Evolutionary conservation across 2,888 invertebrate species (phyloP), one percentile per base, ranked within the genome.

Genomic region (Cheilosia scutellata): DNA sequence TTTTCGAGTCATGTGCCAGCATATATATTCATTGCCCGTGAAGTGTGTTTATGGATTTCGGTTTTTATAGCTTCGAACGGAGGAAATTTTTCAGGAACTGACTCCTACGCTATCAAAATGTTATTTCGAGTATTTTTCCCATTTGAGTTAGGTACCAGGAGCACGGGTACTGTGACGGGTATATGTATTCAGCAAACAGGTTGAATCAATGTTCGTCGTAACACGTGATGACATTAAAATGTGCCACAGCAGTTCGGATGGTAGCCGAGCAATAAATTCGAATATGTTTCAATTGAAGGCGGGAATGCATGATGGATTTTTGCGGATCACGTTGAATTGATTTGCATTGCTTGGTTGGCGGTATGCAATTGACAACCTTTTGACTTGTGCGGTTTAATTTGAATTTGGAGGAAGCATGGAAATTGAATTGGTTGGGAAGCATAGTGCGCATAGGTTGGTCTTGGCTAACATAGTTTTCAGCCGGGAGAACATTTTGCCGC

Each of bases 41-140:
- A 68, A 74, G 68, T 83, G 66, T 83, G 74, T 83, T 83, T 79
- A 78, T 83, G 63, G 78, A 78, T 83, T 83, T 70, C 68, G 63
- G 37, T 65, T 78, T 83, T 83, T 75, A 83, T 78, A 20, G 78
- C 63, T 66, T 13, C 44, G 25, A 40, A 66, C 47, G 68, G 60
- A 57, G 65, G 49, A 42, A n/a, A 66, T 77, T 70, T 72, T 62
- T 62, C 58, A 72, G 55, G 31, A 53, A 51, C 33, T 74, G 63
- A 76, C 63, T 60, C 31, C 29, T 33, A 51, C 62, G 66, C 72
- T 42, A 82, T 82, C 71, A 72, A 66, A 77, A 72, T 77, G 82
- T 72, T 72, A 42, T 68, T 40, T 62, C 60, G 57, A 71, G 29
- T 44, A 49, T 51, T 70, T 75, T 70, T 63, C 29, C 6, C 25